Conservation (phyloP, 2,888 invertebrate species). For the Philonicus albiceps region DNA sequence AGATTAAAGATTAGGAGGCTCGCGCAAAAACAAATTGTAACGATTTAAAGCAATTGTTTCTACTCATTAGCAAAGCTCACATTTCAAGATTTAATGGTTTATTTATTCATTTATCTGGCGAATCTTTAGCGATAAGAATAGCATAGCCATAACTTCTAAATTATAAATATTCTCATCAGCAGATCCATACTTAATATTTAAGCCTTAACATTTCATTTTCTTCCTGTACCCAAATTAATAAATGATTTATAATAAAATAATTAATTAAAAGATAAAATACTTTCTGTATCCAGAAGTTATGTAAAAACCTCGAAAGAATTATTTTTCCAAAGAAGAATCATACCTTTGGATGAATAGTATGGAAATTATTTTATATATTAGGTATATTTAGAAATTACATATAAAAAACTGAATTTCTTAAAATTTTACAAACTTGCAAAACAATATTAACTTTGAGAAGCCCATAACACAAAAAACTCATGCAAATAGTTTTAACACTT, state of each 20-base stretch:
- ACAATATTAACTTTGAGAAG: not conserved
- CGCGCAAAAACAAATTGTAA: not conserved
- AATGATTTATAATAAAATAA: not conserved
- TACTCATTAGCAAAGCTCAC: not conserved
- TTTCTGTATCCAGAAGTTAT: not conserved
- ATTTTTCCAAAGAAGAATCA: no score
- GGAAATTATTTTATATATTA: not conserved
- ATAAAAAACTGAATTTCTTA: not conserved
- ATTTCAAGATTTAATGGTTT: not conserved
- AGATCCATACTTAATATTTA: no score
- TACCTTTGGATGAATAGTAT: not conserved
- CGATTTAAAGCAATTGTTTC: not conserved
- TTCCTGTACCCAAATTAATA: not conserved
- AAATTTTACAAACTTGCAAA: not conserved
- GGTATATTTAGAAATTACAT: not conserved
- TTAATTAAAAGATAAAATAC: not conserved
- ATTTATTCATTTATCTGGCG: not conserved
- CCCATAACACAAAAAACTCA: conserved; percentile 19
- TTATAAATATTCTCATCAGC: not conserved
- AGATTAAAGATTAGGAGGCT: not conserved
- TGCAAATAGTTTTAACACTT: conserved; percentile 28
- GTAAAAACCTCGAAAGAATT: not conserved
- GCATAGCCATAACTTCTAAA: not conserved
- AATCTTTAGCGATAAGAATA: not conserved
- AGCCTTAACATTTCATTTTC: not conserved